Evolutionary conservation across 2,888 invertebrate species (phyloP).

Genomic region (Acrobeloides nanus): DNA sequence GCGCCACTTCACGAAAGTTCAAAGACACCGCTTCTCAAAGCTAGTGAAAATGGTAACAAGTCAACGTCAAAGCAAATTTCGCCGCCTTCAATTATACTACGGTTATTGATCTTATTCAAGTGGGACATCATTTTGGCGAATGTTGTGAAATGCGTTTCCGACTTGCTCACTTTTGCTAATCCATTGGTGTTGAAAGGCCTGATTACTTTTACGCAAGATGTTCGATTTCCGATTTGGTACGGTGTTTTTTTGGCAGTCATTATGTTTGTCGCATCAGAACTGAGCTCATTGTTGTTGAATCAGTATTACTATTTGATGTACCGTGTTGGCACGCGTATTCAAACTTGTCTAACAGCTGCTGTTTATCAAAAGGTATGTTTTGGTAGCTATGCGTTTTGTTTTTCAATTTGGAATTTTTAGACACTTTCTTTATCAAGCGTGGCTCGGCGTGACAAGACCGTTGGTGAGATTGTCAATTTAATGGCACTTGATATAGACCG

Average conservation of each 20-base stretch:
- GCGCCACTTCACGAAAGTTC: too few species aligned
- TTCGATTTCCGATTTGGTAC: constrained; percentile 40
- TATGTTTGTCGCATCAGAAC: constrained; percentile 44
- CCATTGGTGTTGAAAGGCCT: constrained; percentile 43
- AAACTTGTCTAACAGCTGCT: constrained; percentile 44
- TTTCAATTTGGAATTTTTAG: constrained; percentile 17
- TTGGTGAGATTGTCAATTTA: constrained; percentile 60
- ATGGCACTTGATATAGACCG: constrained; percentile 60
- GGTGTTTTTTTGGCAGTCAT: constrained; percentile 38
- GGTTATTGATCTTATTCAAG: constrained; percentile 40
- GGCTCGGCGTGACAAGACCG: constrained; percentile 57
- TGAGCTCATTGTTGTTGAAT: constrained; percentile 43
- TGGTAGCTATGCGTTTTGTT: too few species aligned
- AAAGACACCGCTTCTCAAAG: too few species aligned
- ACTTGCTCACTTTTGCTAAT: constrained; percentile 42
- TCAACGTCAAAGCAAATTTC: too few species aligned
- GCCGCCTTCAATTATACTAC: constrained; percentile 37
- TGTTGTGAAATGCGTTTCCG: constrained; percentile 37
- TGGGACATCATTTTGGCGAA: constrained; percentile 44
- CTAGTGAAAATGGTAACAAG: too few species aligned
- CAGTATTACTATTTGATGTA: constrained; percentile 54
- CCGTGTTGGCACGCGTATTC: constrained; percentile 45
- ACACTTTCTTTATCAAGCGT: constrained; percentile 57
- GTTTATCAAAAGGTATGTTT: constrained; percentile 52
- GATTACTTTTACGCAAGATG: constrained; percentile 44